Base-by-base conservation (phyloP, 2,113 vertebrate species). In the Himantopus leucocephalus region DNA sequence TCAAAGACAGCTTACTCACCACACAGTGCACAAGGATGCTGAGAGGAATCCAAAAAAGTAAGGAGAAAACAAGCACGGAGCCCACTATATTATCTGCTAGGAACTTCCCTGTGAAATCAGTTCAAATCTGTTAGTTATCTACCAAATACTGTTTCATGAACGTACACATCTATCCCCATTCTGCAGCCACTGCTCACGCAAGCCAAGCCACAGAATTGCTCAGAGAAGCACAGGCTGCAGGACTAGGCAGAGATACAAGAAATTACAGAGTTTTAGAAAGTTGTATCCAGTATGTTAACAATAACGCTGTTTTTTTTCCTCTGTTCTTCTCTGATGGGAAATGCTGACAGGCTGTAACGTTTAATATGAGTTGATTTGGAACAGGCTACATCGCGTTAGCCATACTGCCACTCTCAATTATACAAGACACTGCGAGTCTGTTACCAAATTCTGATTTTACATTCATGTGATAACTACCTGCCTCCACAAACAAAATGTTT, bases 71-170 rank as follows among this genome's bases (percentile, higher is more conserved):
- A 59, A 99, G 98, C n/a, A 99, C 99, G 2, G 99, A 99, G 34
- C 99, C 99, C 43, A 99, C 99, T 15, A 99, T 99, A 96, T 99
- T 99, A 93, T 99, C 99, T 1, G 99, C 99, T 60, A 99, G 96
- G 95, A 99, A 99, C 97, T 99, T 99, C 43, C 99, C 99, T 99
- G 98, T 78, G 94, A 75, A 87, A 79, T 14, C 60, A 90, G 66
- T 90, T 85, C 79, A 88, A 1, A 85, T 10, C 29, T 9, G 24
- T 91, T 32, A 95, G 58, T 77, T 10, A 67, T 53, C 45, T 4
- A 20, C 20, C 29, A 55, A 35, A 58, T 5, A 13, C 35, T 3
- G 13, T 7, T n/a, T 20, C 72, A 68, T 4, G 9, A 75, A 35
- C 63, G 27, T 2, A 77, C 53, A 53, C 29, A 14, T 5, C 66